Conservation (phyloP, 2,888 invertebrate species). For the Tanaodytes sp. region DNA sequence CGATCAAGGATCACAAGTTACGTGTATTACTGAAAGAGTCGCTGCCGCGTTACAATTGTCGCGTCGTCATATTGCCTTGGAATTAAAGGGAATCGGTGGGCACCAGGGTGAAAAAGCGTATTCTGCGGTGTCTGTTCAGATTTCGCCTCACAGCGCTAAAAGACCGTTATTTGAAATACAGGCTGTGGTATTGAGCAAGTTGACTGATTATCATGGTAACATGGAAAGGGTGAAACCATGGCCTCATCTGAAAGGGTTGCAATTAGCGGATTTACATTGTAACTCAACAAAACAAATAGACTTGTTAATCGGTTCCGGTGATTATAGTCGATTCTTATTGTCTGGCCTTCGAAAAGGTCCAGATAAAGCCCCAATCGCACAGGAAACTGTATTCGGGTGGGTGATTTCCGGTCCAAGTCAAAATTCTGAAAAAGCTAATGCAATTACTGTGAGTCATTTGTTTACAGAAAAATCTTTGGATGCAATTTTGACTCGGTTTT, state of each 20-base stretch:
- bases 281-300: no score
- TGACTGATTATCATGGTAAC: not conserved
- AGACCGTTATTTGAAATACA: not conserved
- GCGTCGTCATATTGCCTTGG: not conserved
- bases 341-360: conserved; percentile 13
- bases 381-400: conserved; percentile 23
- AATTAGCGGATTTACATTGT: conserved; percentile 10
- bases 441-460: not conserved
- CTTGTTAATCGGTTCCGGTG: conserved; percentile 4
- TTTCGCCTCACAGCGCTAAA: not conserved
- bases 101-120: not conserved
- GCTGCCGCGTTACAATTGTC: not conserved
- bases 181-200: not conserved
- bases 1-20: conserved; percentile 21
- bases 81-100: not conserved
- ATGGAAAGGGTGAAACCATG: not conserved
- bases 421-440: not conserved
- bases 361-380: conserved; percentile 1
- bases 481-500: no score
- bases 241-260: conserved; percentile 9
- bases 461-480: not conserved
- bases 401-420: conserved; percentile 3
- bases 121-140: not conserved
- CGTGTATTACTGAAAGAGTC: conserved; percentile 7
- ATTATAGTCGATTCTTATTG: conserved; percentile 5